Evolutionary conservation across 2,113 vertebrate species (phyloP).

Genomic region (Saccopteryx bilineata): DNA sequence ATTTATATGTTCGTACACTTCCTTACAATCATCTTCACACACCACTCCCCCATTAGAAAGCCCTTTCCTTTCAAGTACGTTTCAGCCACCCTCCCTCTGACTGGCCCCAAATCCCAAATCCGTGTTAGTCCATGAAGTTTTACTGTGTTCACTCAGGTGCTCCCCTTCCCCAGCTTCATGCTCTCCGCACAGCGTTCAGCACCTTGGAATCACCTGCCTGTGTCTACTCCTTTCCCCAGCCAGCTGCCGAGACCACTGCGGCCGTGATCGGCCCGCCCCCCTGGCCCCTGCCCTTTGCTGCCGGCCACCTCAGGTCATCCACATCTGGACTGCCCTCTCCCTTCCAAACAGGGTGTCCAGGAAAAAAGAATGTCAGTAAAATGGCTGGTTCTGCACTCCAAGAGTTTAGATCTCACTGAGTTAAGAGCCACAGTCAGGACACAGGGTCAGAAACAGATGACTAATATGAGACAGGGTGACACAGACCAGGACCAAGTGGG

Average conservation of each 20-base stretch:
- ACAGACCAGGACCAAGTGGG: neutral
- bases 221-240: neutral
- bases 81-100: neutral
- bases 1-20: neutral
- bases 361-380: neutral
- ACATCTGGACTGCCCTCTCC: neutral
- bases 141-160: neutral
- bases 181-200: neutral
- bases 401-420: neutral
- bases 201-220: neutral
- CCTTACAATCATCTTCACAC: neutral
- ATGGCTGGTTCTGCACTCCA: neutral
- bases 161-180: neutral
- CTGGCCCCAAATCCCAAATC: neutral
- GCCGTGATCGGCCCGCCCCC: neutral
- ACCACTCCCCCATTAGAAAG: neutral
- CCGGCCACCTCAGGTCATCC: neutral
- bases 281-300: neutral
- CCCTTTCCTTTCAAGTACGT: constrained; percentile 3
- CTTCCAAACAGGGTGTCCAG: neutral
- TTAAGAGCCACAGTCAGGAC: neutral
- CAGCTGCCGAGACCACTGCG: neutral
- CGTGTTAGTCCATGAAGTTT: neutral
- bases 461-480: neutral
- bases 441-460: neutral